Percentiles rank a stretch among this genome's conserved stretches.
Conservation (phyloP, 2,797 vertebrate species). For the Anisognathus igniventris region DNA sequence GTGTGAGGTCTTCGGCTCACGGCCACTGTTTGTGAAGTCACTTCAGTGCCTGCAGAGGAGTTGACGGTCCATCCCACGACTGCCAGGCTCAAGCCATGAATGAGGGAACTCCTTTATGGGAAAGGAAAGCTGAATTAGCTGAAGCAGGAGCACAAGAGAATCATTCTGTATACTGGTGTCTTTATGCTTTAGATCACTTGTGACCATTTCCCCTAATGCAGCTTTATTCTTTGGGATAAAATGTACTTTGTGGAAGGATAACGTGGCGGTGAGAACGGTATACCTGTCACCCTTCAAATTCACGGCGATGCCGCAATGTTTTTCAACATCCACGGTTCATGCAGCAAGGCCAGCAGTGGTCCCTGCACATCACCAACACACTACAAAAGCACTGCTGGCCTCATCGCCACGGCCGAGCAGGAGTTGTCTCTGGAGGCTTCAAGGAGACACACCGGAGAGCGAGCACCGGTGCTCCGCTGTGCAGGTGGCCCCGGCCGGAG, state of each 20-base stretch:
- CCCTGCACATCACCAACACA: fast-evolving
- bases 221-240: neutral
- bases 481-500: neutral
- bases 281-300: neutral
- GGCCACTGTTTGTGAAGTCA: fast-evolving
- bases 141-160: neutral
- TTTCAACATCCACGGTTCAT: fast-evolving
- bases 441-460: fast-evolving
- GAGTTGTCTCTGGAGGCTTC: neutral
- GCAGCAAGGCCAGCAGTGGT: fast-evolving
- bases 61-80: neutral
- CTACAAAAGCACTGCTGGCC: neutral
- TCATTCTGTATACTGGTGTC: fast-evolving
- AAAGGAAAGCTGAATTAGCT: neutral
- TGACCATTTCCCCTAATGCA: neutral
- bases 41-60: neutral
- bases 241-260: neutral
- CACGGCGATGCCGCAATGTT: neutral
- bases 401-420: fast-evolving
- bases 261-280: fast-evolving
- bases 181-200: neutral
- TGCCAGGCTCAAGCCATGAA: neutral
- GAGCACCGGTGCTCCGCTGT: fast-evolving
- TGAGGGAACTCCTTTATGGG: neutral
- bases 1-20: neutral